A percentile compares a stretch with the other conserved stretches of the same genome.
phyloP scores from a whole-genome alignment of 2,797 vertebrate genomes.

The Spinibarbus caldwelli region DNA sequence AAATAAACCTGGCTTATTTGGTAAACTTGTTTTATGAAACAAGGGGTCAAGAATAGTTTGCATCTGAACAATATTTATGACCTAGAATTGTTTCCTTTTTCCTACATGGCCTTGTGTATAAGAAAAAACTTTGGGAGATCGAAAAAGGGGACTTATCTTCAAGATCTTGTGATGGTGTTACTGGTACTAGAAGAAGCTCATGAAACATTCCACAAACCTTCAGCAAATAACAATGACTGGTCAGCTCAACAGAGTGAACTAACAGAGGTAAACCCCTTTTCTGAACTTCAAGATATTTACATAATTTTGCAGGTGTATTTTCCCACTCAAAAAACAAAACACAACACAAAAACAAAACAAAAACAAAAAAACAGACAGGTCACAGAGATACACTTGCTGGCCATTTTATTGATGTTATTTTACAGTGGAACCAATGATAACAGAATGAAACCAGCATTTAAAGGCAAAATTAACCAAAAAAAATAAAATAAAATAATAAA shows the following conservation, averaged over 20 bases:
- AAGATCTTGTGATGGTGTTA: no score
- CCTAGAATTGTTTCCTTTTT: no score
- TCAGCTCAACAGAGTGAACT: background rate
- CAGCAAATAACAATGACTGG: background rate
- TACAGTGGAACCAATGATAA: conserved; percentile 92
- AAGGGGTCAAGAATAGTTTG: no score
- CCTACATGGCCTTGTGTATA: background rate
- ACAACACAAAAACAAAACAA: no score
- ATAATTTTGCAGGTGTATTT: background rate
- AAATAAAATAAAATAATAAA: conserved; percentile 53
- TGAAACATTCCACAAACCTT: background rate
- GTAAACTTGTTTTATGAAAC: no score
- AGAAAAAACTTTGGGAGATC: background rate
- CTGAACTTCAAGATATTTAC: no score
- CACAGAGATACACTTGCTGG: conserved; percentile 72
- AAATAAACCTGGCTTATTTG: no score
- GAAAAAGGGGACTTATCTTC: background rate
- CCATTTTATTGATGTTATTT: conserved; percentile 89
- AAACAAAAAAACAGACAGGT: no score
- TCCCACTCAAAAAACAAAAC: background rate
- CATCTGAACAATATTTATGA: background rate
- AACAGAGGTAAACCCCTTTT: background rate
- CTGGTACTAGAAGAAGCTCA: background rate
- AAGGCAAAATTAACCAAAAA: conserved; percentile 77
- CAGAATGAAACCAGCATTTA: conserved; percentile 80